Evolutionary conservation across 2,888 invertebrate genomes (phyloP), one percentile per base, ranked within the genome.

Genomic region (Drosophila setosimentum): DNA sequence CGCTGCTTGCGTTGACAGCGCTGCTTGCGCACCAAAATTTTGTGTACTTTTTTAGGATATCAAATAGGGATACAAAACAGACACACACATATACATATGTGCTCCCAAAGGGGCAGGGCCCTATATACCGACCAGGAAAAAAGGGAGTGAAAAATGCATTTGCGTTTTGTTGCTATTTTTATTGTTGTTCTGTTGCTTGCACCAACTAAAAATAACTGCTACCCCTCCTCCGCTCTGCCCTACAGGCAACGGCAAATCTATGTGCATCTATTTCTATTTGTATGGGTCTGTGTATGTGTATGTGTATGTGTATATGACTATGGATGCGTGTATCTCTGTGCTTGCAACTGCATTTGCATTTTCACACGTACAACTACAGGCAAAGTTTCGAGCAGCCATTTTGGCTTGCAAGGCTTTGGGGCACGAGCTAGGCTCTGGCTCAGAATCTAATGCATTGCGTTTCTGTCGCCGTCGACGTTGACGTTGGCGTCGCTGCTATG

Each of bases 41-140:
- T 85, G 88, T 91, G 81, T 82, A 86, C 90, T 90, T 91, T 89
- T 90, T 90, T 90, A 90, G 90, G 90, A 91, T 89, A 84, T 89
- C 85, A 86, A 90, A 90, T 90, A 90, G 90, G 91, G 88, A 88
- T 81, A 85, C 87, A 78, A 68, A 78, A 60, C 75, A 54, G 33
- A 32, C 54, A 59, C 55, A 66, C 27, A 29, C 32, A 72, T 7
- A 65, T 51, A 57, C 37, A 67, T 8, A 33, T 49, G 54, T 21
- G n/a, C n/a, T 18, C 32, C 27, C 60, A 69, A 55, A 64, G 55
- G 71, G 60, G 63, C 53, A 64, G 57, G 67, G 70, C 66, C 60
- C 75, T 79, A 80, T 80, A 59, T 75, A 80, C 61, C 35, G 21
- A 37, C 40, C 37, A 51, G 35, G 54, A 51, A 75, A 71, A 78